Percentiles rank a stretch among this genome's conserved stretches.
Evolutionary conservation across 2,113 vertebrate genomes (phyloP).

Genomic region (Pomatostomus ruficeps): DNA sequence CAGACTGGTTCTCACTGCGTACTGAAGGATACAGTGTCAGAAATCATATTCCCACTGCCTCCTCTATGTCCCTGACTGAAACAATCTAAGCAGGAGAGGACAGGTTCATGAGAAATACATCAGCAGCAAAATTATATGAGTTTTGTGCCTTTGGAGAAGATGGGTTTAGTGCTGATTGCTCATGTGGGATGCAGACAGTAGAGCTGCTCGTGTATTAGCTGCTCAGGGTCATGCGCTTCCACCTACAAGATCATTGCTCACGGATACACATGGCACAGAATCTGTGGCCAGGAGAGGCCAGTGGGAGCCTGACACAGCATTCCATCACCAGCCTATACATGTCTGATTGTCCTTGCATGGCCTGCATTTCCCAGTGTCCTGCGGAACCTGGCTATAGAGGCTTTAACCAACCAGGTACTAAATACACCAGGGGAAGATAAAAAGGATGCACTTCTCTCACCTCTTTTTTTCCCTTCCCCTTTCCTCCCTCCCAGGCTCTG

Average conservation of each 20-base stretch:
- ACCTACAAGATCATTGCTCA: not conserved
- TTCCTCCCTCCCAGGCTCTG: not conserved
- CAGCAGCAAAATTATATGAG: not conserved
- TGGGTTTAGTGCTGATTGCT: not conserved
- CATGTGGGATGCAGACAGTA: not conserved
- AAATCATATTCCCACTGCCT: not conserved
- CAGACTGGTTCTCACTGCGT: not conserved
- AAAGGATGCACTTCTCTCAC: not conserved
- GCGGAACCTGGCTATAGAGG: not conserved
- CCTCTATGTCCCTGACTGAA: not conserved
- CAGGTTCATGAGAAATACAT: not conserved
- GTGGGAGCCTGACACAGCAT: not conserved
- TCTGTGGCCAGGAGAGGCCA: not conserved
- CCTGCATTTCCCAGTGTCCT: not conserved
- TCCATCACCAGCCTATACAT: not conserved
- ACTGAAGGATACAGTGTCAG: not conserved
- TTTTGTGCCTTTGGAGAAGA: not conserved
- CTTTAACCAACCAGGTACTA: not conserved
- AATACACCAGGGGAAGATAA: not conserved
- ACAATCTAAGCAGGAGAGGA: not conserved
- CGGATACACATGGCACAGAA: rapidly evolving
- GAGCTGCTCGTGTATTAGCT: not conserved
- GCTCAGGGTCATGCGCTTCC: not conserved
- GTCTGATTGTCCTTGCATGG: not conserved
- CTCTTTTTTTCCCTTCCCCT: not conserved